Percentiles rank a stretch among this genome's conserved stretches.
phyloP scores from a whole-genome alignment of 2,797 vertebrate species.

The Monodelphis domestica region DNA sequence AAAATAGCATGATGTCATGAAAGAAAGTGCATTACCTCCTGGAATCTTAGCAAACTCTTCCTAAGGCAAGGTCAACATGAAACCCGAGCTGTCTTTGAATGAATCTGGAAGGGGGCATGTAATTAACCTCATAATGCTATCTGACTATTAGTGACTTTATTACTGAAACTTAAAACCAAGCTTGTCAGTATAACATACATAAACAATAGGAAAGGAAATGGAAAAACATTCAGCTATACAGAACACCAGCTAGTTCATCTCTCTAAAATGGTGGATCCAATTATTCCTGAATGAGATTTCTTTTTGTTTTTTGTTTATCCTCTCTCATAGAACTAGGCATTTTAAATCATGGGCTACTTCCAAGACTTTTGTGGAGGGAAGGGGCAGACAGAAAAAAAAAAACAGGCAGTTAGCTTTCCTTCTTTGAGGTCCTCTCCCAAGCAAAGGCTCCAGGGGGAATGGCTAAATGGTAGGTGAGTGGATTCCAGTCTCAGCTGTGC shows the following conservation, averaged over 20 bases:
- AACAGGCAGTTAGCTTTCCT: background rate
- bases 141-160: background rate
- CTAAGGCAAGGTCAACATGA: background rate
- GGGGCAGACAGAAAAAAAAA: background rate
- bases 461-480: background rate
- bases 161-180: background rate
- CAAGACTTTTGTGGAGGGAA: background rate
- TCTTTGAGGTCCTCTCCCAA: background rate
- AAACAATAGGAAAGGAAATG: background rate
- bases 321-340: background rate
- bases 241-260: background rate
- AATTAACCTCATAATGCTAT: background rate
- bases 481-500: background rate
- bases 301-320: too few relatives aligned
- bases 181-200: background rate
- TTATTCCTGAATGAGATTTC: background rate
- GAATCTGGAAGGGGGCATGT: background rate
- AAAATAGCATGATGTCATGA: background rate
- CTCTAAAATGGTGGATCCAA: background rate
- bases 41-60: background rate
- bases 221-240: background rate
- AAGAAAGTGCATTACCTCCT: background rate
- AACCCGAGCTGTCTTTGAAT: background rate
- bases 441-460: background rate
- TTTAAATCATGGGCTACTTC: background rate